phyloP scores from a whole-genome alignment of 1,140 invertebrate species.

The Diabrotica virgifera region DNA sequence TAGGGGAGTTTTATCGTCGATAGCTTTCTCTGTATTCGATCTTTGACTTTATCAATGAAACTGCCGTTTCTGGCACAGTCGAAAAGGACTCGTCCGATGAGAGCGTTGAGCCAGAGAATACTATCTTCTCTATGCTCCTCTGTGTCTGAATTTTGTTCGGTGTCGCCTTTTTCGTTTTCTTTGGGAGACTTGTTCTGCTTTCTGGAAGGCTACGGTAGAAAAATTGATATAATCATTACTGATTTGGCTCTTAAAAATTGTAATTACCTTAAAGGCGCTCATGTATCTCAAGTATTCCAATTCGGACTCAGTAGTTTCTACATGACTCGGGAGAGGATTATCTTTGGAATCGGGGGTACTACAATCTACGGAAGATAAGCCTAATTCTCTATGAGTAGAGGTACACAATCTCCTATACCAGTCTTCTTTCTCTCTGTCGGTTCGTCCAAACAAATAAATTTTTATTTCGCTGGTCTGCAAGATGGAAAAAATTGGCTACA shows the following conservation, averaged over 20 bases:
- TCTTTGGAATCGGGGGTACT: conserved; percentile 8
- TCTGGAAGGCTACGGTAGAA: conserved; percentile 14
- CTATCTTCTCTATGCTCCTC: conserved; percentile 20
- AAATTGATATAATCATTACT: conserved; percentile 6
- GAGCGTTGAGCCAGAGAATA: conserved; percentile 27
- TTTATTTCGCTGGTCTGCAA: conserved; percentile 39
- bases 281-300: conserved; percentile 36
- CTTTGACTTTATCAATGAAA: conserved; percentile 60
- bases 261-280: conserved; percentile 32
- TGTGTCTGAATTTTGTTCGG: conserved; percentile 10
- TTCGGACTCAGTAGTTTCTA: conserved; percentile 19
- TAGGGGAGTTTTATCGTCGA: conserved; percentile 83
- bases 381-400: conserved; percentile 29
- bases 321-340: background rate
- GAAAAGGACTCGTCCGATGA: conserved; percentile 69
- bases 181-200: conserved; percentile 12
- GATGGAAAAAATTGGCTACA: too few species aligned
- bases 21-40: conserved; percentile 83
- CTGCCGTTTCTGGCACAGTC: conserved; percentile 68
- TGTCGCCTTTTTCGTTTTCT: conserved; percentile 11
- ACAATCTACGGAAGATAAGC: background rate
- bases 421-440: conserved; percentile 84
- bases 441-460: conserved; percentile 74
- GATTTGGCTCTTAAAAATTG: background rate
- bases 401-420: conserved; percentile 60